phyloP scores from a whole-genome alignment of 2,113 vertebrate species.

The Bungarus multicinctus region DNA sequence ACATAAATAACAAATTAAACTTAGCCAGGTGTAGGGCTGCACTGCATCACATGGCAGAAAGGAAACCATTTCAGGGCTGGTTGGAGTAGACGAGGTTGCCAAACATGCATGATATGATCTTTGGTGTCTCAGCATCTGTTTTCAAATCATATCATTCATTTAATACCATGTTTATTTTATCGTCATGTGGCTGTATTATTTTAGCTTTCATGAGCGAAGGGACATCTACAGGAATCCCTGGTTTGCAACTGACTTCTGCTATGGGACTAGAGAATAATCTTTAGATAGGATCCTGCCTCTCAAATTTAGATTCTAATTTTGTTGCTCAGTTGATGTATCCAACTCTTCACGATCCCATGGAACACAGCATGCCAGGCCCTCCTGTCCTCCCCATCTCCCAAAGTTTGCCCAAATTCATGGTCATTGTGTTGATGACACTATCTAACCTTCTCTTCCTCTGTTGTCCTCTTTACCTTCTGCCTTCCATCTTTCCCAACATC shows the following conservation, averaged over 20 bases:
- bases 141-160: slow-evolving; percentile 60
- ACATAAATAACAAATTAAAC: slow-evolving; percentile 87
- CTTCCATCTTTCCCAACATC: background rate
- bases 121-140: slow-evolving; percentile 47
- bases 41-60: slow-evolving; percentile 60
- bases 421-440: too few species aligned
- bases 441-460: background rate
- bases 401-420: too few species aligned
- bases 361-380: background rate
- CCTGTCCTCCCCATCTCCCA: background rate
- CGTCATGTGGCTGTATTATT: background rate
- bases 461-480: background rate
- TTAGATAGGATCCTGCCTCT: background rate
- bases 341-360: background rate
- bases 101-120: slow-evolving; percentile 57
- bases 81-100: slow-evolving; percentile 64
- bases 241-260: background rate
- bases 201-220: background rate
- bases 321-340: background rate
- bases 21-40: slow-evolving; percentile 77
- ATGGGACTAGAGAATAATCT: background rate
- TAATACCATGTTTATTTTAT: background rate
- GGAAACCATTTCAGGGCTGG: slow-evolving; percentile 61
- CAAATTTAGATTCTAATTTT: background rate
- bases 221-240: background rate